Base-by-base conservation (phyloP, 2,888 invertebrate species). In the Eupsilia transversa region DNA sequence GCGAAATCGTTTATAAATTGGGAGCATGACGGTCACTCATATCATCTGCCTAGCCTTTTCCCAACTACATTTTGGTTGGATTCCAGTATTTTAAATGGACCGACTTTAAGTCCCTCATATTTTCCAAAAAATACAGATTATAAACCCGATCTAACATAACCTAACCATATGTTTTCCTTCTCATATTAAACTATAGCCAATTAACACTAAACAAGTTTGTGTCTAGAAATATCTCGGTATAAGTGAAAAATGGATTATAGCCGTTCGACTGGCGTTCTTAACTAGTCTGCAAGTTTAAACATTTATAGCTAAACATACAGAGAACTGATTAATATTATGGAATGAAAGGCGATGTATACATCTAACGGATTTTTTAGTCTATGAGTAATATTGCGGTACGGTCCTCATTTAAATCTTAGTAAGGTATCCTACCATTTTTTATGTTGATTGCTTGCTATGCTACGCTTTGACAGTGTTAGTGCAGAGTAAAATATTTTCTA, bases 171-270 rank as follows among this genome's bases (percentile, higher is more conserved):
- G n/a, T 59, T 46, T 75, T 59, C 70, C 27, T 12, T 27, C 27
- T 66, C 14, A 38, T 59, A 17, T 69, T 69, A 64, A 76, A 83
- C 54, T 70, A n/a, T n/a, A 64, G 63, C 54, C 61, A 72, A 76
- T 64, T 70, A 59, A 74, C 54, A n/a, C 64, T 74, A 59, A 74
- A 78, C 73, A 72, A 38, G 60, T 72, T 57, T 17, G 20, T 46
- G 65, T 74, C 49, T 35, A 17, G 12, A 76, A 65, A 69, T 66
- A 20, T 72, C 43, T 74, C 49, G 35, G 57, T 69, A 68, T 12
- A 52, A 72, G 35, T 76, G 54, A 71, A 85, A 83, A 74, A 77
- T 78, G 54, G 33, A 64, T 74, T 74, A 74, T 72, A 35, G 54
- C 60, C 20, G 38, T 33, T 72, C 38, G 61, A 12, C 52, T 33